A percentile compares a stretch with the other conserved stretches of the same genome.
Conservation (phyloP, 2,797 vertebrate genomes). For the Champsocephalus esox region DNA sequence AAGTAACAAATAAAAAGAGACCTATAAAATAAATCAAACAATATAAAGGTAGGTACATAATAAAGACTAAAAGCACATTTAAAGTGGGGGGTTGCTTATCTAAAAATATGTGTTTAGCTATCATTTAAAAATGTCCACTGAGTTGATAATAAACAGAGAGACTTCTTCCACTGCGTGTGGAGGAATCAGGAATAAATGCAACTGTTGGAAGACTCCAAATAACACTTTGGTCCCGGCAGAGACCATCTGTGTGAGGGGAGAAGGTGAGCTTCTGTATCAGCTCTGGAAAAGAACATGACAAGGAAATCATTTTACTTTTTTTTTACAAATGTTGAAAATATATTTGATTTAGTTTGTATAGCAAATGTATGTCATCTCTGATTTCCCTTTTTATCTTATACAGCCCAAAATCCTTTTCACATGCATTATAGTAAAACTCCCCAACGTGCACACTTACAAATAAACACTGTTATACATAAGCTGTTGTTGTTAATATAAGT, state of each 20-base stretch:
- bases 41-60: too few species aligned
- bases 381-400: background rate
- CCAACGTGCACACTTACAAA: background rate
- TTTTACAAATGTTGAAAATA: background rate
- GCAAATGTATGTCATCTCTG: background rate
- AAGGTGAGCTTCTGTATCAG: slow-evolving; percentile 44
- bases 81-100: too few species aligned
- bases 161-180: background rate
- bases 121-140: too few species aligned
- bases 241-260: slow-evolving; percentile 83
- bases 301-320: background rate
- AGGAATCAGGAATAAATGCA: slow-evolving; percentile 61
- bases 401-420: too few species aligned
- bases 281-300: background rate
- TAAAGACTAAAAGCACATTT: too few species aligned
- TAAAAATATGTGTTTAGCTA: too few species aligned
- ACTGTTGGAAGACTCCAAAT: slow-evolving; percentile 78
- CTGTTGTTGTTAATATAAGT: background rate
- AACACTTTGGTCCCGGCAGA: slow-evolving; percentile 86
- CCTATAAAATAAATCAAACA: too few species aligned
- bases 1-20: too few species aligned
- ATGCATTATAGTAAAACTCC: background rate
- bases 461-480: fast-evolving
- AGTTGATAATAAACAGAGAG: background rate
- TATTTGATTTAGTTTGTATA: background rate